A percentile compares a stretch with the other conserved stretches of the same genome.
Evolutionary conservation across 2,113 vertebrate species (phyloP).

Genomic region (Serinus canaria): DNA sequence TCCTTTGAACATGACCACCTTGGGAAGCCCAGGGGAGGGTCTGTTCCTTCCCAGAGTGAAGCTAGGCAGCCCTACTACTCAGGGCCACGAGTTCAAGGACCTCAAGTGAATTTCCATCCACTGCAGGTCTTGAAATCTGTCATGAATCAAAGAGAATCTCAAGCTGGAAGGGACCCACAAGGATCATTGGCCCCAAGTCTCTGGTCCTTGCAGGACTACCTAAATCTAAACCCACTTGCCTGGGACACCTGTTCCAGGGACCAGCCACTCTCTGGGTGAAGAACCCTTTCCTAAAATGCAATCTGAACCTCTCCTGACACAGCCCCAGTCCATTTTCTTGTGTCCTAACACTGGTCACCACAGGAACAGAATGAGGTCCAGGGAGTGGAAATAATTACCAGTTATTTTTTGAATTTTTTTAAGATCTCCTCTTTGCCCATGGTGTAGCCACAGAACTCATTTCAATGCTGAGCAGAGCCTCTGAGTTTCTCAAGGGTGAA

Average conservation of each 20-base stretch:
- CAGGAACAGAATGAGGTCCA: accelerated
- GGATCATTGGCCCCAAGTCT: not conserved
- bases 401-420: accelerated
- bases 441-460: not conserved
- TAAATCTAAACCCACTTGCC: not conserved
- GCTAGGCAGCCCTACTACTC: not conserved
- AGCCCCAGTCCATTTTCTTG: not conserved
- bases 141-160: not conserved
- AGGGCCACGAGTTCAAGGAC: not conserved
- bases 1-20: not conserved
- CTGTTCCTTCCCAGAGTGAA: not conserved
- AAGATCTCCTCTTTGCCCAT: not conserved
- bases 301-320: not conserved
- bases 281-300: not conserved
- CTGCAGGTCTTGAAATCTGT: not conserved
- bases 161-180: not conserved
- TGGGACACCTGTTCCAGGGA: not conserved
- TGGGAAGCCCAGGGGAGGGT: not conserved
- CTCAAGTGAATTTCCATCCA: not conserved
- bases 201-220: not conserved
- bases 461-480: not conserved
- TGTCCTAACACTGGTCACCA: not conserved
- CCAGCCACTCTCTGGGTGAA: not conserved
- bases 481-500: not conserved
- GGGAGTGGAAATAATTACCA: not conserved